A percentile compares a stretch with the other conserved stretches of the same genome.
phyloP scores from a whole-genome alignment of 2,797 vertebrate genomes.

The Enteromius mattozi region DNA sequence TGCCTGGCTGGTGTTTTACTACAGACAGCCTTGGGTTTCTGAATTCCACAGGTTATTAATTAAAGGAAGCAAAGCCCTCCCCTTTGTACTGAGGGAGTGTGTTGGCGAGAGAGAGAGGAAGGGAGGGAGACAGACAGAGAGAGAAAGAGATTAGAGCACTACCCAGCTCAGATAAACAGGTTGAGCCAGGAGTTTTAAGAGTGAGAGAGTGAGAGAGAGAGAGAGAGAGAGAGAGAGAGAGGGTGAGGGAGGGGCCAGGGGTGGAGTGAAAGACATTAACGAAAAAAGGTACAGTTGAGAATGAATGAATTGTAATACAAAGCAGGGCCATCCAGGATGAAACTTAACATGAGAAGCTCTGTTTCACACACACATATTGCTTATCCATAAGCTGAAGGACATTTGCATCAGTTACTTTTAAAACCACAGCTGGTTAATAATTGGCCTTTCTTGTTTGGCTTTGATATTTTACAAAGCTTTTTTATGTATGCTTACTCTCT shows the following conservation, averaged over 20 bases:
- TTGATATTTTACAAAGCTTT: background rate
- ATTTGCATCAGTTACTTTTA: slow-evolving; percentile 5
- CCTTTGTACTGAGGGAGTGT: slow-evolving; percentile 66
- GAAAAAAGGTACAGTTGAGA: slow-evolving; percentile 62
- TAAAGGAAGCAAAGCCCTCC: slow-evolving; percentile 81
- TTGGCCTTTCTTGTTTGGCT: slow-evolving; percentile 21
- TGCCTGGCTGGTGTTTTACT: slow-evolving; percentile 73
- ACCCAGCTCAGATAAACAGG: slow-evolving; percentile 82
- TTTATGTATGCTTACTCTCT: background rate
- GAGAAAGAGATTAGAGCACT: slow-evolving; percentile 66
- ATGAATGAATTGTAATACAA: slow-evolving; percentile 74
- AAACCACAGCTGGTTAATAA: slow-evolving; percentile 49
- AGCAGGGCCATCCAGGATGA: slow-evolving; percentile 57
- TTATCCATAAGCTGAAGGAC: slow-evolving; percentile 20
- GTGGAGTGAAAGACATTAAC: slow-evolving; percentile 54
- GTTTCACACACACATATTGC: slow-evolving; percentile 18
- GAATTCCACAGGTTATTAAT: slow-evolving; percentile 86
- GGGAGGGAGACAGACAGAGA: slow-evolving; percentile 41
- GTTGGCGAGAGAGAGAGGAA: slow-evolving; percentile 15
- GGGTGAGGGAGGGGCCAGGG: slow-evolving; percentile 52
- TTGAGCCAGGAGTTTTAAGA: slow-evolving; percentile 71
- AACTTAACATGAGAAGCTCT: slow-evolving; percentile 38
- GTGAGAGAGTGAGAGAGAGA: slow-evolving; percentile 55
- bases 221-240: slow-evolving; percentile 53
- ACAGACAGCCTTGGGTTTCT: slow-evolving; percentile 80